Evolutionary conservation across 2,888 invertebrate species (phyloP).

Genomic region (Athrips mouffetella): DNA sequence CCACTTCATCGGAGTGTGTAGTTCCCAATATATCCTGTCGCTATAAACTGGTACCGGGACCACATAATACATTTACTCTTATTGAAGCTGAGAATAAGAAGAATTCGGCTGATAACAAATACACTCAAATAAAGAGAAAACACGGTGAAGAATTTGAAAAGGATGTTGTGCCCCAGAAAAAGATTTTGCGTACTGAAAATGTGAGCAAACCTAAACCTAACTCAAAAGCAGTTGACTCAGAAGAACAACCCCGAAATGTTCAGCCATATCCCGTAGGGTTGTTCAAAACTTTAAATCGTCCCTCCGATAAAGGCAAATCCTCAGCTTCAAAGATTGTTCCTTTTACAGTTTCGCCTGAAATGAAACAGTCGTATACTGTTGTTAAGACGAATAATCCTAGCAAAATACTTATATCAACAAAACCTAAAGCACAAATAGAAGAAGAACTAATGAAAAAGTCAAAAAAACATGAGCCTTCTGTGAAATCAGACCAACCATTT

Average conservation of each 20-base stretch:
- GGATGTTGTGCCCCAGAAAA: neutral
- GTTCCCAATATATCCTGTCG: conserved; percentile 52
- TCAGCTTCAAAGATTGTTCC: neutral
- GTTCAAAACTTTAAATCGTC: conserved; percentile 52
- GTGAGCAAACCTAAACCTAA: neutral
- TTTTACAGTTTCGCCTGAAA: conserved; percentile 54
- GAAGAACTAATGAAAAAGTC: conserved; percentile 45
- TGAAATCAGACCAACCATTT: conserved; percentile 36
- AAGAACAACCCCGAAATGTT: neutral
- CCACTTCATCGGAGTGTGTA: no score
- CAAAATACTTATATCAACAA: conserved; percentile 67
- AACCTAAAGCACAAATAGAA: conserved; percentile 39
- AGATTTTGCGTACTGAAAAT: neutral
- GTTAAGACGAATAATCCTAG: conserved; percentile 68
- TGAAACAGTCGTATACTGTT: conserved; percentile 67
- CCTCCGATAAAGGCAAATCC: conserved; percentile 23
- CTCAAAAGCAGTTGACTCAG: neutral
- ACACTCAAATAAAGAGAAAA: no score
- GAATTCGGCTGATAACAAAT: no score
- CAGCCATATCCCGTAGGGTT: conserved; percentile 68
- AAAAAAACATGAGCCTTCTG: conserved; percentile 38
- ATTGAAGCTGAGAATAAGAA: conserved; percentile 46
- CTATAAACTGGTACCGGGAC: conserved; percentile 62
- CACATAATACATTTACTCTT: conserved; percentile 61
- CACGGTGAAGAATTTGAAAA: neutral